A percentile compares a stretch with the other conserved stretches of the same genome.
phyloP scores from a whole-genome alignment of 2,113 vertebrate genomes.

The Speoplatyrhinus poulsoni region DNA sequence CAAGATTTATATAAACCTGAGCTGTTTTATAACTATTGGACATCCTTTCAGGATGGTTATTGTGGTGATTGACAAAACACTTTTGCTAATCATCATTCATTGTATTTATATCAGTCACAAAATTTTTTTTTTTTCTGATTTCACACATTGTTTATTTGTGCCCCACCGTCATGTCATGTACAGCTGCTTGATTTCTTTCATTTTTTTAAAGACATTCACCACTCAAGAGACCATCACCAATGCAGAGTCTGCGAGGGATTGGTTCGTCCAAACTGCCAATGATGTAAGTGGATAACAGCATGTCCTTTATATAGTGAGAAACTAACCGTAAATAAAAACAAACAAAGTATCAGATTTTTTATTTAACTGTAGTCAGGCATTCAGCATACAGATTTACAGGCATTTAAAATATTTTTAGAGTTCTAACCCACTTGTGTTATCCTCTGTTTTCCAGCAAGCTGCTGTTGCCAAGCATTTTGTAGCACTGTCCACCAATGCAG shows the following conservation, averaged over 20 bases:
- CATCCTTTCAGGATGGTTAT: background rate
- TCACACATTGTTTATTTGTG: constrained; percentile 17
- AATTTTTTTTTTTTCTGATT: too few relatives aligned
- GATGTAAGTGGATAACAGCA: constrained; percentile 80
- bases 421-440: too few relatives aligned
- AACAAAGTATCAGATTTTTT: too few relatives aligned
- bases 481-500: constrained; percentile 95
- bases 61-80: too few relatives aligned
- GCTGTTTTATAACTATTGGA: background rate
- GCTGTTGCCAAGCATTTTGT: constrained; percentile 96
- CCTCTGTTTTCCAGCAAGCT: constrained; percentile 76
- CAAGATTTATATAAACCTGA: background rate
- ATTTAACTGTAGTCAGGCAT: too few relatives aligned
- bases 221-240: constrained; percentile 99
- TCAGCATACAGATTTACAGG: too few relatives aligned
- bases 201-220: constrained; percentile 87
- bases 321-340: too few relatives aligned
- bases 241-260: constrained; percentile 93
- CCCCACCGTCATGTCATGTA: background rate
- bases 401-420: too few relatives aligned
- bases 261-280: constrained; percentile 85
- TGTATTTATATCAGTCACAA: too few relatives aligned
- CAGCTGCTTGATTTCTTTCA: background rate
- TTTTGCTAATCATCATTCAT: too few relatives aligned
- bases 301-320: too few relatives aligned